Conservation (phyloP, 1,140 invertebrate species). For the Cherax quadricarinatus region DNA sequence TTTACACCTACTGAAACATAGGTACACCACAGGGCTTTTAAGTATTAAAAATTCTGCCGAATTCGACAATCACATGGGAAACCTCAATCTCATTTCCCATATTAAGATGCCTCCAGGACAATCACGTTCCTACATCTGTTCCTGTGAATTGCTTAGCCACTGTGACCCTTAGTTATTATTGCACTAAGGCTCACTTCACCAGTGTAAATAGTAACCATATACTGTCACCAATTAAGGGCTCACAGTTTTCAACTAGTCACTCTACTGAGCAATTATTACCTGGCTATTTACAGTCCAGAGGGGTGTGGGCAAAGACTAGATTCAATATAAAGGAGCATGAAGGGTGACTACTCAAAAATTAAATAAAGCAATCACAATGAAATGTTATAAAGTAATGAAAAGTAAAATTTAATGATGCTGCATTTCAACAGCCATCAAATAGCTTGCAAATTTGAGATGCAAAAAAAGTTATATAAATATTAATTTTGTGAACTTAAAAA, state of each 20-base stretch:
- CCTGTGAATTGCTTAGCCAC: conserved; percentile 7
- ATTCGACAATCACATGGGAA: conserved; percentile 60
- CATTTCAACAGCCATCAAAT: background rate
- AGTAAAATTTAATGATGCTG: background rate
- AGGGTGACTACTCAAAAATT: background rate
- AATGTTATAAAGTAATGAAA: conserved; percentile 4
- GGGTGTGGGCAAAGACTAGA: conserved; percentile 59
- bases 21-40: conserved; percentile 63
- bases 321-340: conserved; percentile 58
- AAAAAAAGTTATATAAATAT: background rate
- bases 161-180: conserved; percentile 1
- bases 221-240: conserved; percentile 7
- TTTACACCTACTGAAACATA: conserved; percentile 64
- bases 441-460: background rate
- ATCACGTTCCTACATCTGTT: conserved; percentile 17
- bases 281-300: conserved; percentile 62
- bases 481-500: conserved; percentile 15
- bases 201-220: conserved; percentile 26
- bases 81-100: conserved; percentile 22
- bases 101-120: conserved; percentile 47
- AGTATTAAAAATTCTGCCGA: conserved; percentile 59
- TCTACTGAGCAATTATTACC: conserved; percentile 67
- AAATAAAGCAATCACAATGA: conserved; percentile 6
- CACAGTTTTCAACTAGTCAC: conserved; percentile 42
- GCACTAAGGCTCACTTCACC: conserved; percentile 26